phyloP scores from a whole-genome alignment of 1,140 invertebrate species.

The Asobara japonica region DNA sequence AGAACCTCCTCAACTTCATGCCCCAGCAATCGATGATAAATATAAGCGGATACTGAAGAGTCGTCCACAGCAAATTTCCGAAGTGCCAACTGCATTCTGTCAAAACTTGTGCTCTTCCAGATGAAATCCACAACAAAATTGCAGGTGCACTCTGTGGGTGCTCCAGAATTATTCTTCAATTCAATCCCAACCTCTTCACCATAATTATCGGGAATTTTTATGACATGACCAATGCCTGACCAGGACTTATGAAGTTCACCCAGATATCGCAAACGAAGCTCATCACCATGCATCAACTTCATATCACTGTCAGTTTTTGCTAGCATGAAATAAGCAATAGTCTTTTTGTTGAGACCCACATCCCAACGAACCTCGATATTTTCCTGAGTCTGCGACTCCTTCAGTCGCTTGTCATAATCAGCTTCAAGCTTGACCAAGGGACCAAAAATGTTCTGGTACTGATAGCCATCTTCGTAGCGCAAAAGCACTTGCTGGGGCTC shows the following conservation, averaged over 20 bases:
- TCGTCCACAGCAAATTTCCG: constrained; percentile 97
- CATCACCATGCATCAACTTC: constrained; percentile 99
- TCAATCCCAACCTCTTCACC: constrained; percentile 98
- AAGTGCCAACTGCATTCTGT: constrained; percentile 95
- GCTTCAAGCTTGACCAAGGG: constrained; percentile 97
- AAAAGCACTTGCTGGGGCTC: constrained; percentile 95
- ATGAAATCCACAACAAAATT: constrained; percentile 99
- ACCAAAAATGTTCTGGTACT: constrained; percentile 99
- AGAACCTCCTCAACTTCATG: constrained; percentile 97
- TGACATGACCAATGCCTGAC: constrained; percentile 95
- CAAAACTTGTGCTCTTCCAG: constrained; percentile 99
- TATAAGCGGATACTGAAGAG: constrained; percentile 95
- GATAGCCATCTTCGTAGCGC: constrained; percentile 97
- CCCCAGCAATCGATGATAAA: constrained; percentile 95
- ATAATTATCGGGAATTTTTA: constrained; percentile 99
- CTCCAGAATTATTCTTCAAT: constrained; percentile 88
- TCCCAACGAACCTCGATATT: constrained; percentile 99
- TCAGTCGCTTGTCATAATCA: constrained; percentile 97
- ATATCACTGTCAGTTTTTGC: constrained; percentile 98
- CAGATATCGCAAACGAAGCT: constrained; percentile 91
- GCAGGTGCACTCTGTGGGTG: constrained; percentile 90
- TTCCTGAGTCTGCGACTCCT: constrained; percentile 98
- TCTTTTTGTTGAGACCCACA: constrained; percentile 97
- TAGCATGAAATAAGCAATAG: constrained; percentile 96
- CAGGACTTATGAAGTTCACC: constrained; percentile 94